Conservation (phyloP, 2,797 vertebrate genomes). For the Sternotherus odoratus region DNA sequence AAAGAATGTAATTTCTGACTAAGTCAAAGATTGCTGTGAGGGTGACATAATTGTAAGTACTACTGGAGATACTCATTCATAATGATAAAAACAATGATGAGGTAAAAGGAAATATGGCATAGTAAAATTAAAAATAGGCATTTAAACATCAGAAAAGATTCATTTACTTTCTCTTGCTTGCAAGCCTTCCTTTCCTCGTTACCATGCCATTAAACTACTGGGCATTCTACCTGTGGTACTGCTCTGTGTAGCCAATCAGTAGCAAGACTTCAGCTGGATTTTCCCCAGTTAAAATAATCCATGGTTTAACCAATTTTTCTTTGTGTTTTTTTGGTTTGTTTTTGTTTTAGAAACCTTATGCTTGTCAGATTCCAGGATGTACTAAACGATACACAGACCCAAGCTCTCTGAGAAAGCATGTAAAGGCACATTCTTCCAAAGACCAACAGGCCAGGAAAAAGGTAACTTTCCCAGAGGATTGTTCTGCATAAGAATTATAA, state of each 20-base stretch:
- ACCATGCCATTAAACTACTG: constrained; percentile 9
- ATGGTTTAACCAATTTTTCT: constrained; percentile 39
- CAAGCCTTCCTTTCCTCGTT: constrained; percentile 47
- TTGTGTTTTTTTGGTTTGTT: constrained; percentile 73
- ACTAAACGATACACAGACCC: constrained; percentile 97
- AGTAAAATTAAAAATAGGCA: background rate
- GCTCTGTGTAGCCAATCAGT: background rate
- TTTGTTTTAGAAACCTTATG: constrained; percentile 94
- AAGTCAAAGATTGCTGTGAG: constrained; percentile 81
- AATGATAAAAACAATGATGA: constrained; percentile 47
- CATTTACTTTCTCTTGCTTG: constrained; percentile 34
- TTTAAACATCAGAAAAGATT: constrained; percentile 46
- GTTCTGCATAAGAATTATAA: background rate
- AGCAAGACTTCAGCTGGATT: constrained; percentile 15
- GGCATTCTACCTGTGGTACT: constrained; percentile 34
- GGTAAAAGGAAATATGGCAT: constrained; percentile 22
- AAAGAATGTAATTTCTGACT: constrained; percentile 84
- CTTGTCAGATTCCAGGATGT: constrained; percentile 96
- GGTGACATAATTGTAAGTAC: constrained; percentile 83
- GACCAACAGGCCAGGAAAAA: constrained; percentile 94
- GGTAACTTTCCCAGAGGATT: constrained; percentile 79
- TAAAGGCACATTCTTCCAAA: constrained; percentile 95
- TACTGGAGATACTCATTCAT: constrained; percentile 66
- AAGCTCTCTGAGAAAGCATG: constrained; percentile 96
- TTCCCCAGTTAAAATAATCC: constrained; percentile 21